phyloP scores from a whole-genome alignment of 2,888 invertebrate species.

The Tenthredo mesomela region DNA sequence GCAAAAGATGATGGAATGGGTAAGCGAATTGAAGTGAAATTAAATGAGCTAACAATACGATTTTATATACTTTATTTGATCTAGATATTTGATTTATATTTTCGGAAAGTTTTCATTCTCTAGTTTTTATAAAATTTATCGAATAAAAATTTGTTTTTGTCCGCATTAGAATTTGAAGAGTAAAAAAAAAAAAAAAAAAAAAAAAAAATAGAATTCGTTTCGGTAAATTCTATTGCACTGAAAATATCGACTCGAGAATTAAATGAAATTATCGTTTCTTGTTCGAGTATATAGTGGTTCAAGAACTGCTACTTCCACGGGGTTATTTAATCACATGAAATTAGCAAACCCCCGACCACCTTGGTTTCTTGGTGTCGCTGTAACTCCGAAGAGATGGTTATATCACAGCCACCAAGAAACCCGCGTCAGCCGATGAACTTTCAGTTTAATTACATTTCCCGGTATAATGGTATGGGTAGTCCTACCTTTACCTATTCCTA shows the following conservation, averaged over 20 bases:
- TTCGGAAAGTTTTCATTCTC: not conserved
- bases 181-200: too few species aligned
- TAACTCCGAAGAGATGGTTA: conserved; percentile 14
- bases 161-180: too few species aligned
- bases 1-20: conserved; percentile 70
- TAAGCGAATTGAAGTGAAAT: conserved; percentile 56
- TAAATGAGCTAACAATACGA: not conserved
- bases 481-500: not conserved
- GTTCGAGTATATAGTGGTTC: not conserved
- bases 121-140: too few species aligned
- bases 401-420: conserved; percentile 36
- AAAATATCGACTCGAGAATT: not conserved
- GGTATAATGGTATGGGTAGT: not conserved
- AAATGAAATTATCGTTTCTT: conserved; percentile 7
- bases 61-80: not conserved
- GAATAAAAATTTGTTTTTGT: too few species aligned
- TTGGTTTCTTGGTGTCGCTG: conserved; percentile 4
- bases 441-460: conserved; percentile 40
- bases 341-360: conserved; percentile 24
- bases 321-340: conserved; percentile 37
- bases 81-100: too few species aligned
- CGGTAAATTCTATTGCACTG: not conserved
- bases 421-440: conserved; percentile 38
- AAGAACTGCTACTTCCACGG: not conserved
- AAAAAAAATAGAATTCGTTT: not conserved